Evolutionary conservation across 2,888 invertebrate genomes (phyloP).

Genomic region (Scrobipalpa costella): DNA sequence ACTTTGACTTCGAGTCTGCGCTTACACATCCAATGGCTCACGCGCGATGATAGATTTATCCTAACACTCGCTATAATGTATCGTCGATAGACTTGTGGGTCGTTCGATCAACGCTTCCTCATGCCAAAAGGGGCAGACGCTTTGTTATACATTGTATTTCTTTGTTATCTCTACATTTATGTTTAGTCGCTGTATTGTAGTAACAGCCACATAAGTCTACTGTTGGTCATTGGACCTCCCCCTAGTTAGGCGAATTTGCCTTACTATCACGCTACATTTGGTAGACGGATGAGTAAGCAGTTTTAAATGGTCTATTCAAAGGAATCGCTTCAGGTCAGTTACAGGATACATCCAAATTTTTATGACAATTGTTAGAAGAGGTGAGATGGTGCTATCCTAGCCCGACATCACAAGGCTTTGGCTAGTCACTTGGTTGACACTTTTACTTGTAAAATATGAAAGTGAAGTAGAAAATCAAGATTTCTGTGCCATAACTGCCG

Average conservation of each 20-base stretch:
- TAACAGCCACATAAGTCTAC: too few species aligned
- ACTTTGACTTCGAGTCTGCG: constrained; percentile 50
- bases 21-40: constrained; percentile 45
- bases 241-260: too few species aligned
- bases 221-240: too few species aligned
- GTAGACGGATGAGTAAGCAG: too few species aligned
- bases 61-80: constrained; percentile 46
- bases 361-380: too few species aligned
- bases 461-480: constrained; percentile 34
- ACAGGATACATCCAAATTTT: too few species aligned
- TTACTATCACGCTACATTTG: too few species aligned
- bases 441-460: constrained; percentile 28
- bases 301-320: too few species aligned
- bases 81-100: constrained; percentile 51
- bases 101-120: constrained; percentile 38
- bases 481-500: constrained; percentile 46
- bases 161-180: constrained; percentile 8
- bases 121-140: constrained; percentile 31
- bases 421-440: too few species aligned
- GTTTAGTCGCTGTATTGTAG: neutral
- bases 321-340: too few species aligned
- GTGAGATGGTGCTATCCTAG: too few species aligned
- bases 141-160: constrained; percentile 29
- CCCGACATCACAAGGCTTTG: too few species aligned
- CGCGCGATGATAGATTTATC: constrained; percentile 66